These are phyloP conservation scores for Globodera ellingtonae DNA, from an alignment of 1,140 invertebrate genomes.

Conservation along the genomic window DNA sequence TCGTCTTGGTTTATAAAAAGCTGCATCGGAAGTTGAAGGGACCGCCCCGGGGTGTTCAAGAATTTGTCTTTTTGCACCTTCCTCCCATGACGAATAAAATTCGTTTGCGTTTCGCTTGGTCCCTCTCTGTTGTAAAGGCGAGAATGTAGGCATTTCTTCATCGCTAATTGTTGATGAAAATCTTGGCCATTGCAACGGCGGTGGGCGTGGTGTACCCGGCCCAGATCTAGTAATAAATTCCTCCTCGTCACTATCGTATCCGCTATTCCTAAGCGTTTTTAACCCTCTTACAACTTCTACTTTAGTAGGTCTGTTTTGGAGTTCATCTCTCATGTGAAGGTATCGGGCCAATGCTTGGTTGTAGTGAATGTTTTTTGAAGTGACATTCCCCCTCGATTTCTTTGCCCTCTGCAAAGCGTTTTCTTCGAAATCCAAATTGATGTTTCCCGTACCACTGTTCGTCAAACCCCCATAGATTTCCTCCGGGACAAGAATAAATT, in stretches of 20 bases:
- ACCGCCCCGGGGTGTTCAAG: no score
- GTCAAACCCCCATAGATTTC: conserved; percentile 22
- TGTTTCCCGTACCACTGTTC: background rate
- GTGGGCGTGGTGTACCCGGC: background rate
- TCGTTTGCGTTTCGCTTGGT: background rate
- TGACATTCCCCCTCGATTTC: background rate
- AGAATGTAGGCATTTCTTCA: background rate
- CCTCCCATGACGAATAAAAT: background rate
- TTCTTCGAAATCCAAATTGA: conserved; percentile 1
- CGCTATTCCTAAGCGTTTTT: background rate
- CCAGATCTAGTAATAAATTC: background rate
- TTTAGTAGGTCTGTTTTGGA: conserved; percentile 6
- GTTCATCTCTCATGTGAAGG: background rate
- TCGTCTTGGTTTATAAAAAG: no score
- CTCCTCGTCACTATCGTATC: background rate
- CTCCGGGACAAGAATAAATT: conserved; percentile 23
- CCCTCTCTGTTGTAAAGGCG: background rate
- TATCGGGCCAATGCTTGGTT: conserved; percentile 9
- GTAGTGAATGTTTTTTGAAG: background rate
- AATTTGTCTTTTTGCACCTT: background rate
- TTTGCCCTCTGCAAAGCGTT: background rate
- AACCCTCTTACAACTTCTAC: conserved; percentile 1
- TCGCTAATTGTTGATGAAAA: background rate
- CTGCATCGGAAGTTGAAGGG: accelerated
- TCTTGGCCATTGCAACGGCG: background rate